These are phyloP conservation scores for Lipotes vexillifer DNA, from an alignment of 2,113 vertebrate species.

Conservation along the genomic window DNA sequence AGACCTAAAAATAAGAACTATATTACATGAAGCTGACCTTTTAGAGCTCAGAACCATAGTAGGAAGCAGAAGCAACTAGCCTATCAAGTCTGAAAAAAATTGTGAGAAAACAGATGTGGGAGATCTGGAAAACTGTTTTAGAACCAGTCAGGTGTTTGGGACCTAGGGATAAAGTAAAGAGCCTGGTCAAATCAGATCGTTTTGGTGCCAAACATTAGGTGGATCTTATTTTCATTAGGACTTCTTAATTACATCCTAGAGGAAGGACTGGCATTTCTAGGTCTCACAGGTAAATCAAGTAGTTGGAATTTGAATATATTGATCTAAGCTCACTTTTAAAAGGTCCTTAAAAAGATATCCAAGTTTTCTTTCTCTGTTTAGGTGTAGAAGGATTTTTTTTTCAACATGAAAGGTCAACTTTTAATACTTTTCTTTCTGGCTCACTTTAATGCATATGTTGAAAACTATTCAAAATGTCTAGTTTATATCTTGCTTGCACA, in stretches of 20 bases:
- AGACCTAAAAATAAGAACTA: background rate
- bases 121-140: background rate
- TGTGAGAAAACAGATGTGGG: background rate
- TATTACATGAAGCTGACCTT: background rate
- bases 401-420: background rate
- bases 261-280: background rate
- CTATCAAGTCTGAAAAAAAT: background rate
- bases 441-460: background rate
- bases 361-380: background rate
- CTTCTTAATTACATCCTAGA: background rate
- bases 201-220: background rate
- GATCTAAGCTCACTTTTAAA: background rate
- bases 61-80: background rate
- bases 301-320: constrained; percentile 14
- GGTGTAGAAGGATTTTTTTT: background rate
- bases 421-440: background rate
- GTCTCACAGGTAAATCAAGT: background rate
- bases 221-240: constrained; percentile 18
- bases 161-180: background rate
- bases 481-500: background rate
- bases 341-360: background rate
- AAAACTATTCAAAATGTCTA: background rate
- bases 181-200: background rate
- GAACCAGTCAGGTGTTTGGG: background rate
- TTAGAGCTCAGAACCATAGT: background rate